Conservation (phyloP, 2,113 vertebrate species). For the Malurus elegans region DNA sequence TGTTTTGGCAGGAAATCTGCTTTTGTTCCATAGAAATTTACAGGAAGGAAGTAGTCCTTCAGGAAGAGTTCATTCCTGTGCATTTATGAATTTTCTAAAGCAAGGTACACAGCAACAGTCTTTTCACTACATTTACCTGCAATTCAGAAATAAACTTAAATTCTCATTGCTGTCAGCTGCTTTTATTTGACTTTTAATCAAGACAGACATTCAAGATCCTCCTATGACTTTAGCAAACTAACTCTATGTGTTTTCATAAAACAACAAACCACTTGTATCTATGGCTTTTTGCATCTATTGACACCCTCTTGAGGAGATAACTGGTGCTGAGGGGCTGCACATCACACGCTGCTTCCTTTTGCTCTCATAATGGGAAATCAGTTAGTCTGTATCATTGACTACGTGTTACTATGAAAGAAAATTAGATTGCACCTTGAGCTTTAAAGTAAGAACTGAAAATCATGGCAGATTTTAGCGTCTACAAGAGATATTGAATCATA, state of each 20-base stretch:
- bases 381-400: not conserved
- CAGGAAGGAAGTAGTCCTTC: not conserved
- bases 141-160: not conserved
- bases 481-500: not conserved
- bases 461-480: not conserved
- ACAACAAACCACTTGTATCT: not conserved
- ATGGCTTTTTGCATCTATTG: not conserved
- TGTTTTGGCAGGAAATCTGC: not conserved
- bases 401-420: not conserved
- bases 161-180: not conserved
- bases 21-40: not conserved
- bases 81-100: not conserved
- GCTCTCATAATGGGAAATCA: not conserved
- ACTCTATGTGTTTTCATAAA: not conserved
- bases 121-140: not conserved
- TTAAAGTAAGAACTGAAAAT: not conserved
- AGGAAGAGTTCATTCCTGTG: not conserved
- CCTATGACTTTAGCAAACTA: not conserved
- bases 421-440: not conserved
- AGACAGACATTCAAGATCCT: not conserved
- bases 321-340: not conserved
- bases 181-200: not conserved
- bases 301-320: not conserved
- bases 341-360: not conserved
- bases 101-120: not conserved